phyloP scores from a whole-genome alignment of 2,888 invertebrate genomes.

The Erebia palarica region DNA sequence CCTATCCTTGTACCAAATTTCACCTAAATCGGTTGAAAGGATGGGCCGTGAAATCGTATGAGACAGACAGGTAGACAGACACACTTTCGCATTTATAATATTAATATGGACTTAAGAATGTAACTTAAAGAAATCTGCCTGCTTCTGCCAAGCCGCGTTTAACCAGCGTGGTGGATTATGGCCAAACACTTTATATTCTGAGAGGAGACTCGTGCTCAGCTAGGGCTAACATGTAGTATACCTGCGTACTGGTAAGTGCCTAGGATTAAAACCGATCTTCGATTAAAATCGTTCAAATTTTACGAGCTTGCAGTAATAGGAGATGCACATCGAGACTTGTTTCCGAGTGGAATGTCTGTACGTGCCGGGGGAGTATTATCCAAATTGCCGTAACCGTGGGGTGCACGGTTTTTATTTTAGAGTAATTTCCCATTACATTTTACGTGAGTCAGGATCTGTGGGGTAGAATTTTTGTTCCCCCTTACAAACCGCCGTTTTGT shows the following conservation, averaged over 20 bases:
- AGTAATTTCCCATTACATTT: constrained; percentile 78
- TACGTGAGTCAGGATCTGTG: constrained; percentile 69
- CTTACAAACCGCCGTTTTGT: constrained; percentile 52
- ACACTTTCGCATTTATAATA: too few relatives aligned
- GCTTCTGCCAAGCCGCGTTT: too few relatives aligned
- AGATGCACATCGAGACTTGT: constrained; percentile 69
- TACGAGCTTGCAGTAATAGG: constrained; percentile 58
- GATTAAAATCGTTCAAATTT: constrained; percentile 65
- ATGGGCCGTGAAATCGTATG: too few relatives aligned
- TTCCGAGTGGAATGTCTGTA: constrained; percentile 72
- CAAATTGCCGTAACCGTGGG: constrained; percentile 76
- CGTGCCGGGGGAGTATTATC: constrained; percentile 69
- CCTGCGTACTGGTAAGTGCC: background rate
- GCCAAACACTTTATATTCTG: too few relatives aligned
- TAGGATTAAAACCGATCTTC: constrained; percentile 49
- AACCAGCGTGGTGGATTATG: too few relatives aligned
- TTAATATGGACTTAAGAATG: too few relatives aligned
- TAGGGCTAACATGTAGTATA: too few relatives aligned
- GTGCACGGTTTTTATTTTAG: constrained; percentile 74
- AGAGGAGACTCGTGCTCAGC: too few relatives aligned
- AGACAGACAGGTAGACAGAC: too few relatives aligned
- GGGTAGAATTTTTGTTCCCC: constrained; percentile 58
- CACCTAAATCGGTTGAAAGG: too few relatives aligned
- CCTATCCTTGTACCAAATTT: too few relatives aligned
- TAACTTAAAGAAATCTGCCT: too few relatives aligned